phyloP scores from a whole-genome alignment of 2,797 vertebrate species.

The Tapirus indicus region DNA sequence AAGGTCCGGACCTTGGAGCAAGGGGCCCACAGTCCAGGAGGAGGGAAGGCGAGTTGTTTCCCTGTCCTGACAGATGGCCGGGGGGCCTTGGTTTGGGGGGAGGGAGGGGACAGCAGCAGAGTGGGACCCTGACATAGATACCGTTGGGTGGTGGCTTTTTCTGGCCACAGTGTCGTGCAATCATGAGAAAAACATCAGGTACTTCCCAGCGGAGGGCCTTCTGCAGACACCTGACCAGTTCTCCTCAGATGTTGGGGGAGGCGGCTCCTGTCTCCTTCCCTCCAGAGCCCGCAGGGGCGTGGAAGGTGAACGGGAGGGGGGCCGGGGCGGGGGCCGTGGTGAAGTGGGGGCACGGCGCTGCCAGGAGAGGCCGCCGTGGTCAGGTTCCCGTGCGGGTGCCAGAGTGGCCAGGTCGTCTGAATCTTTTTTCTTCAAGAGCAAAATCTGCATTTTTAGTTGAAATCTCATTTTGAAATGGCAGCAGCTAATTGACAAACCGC shows the following conservation, averaged over 20 bases:
- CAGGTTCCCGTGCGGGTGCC: neutral
- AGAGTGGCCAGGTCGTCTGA: neutral
- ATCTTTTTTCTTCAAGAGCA: neutral
- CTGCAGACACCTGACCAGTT: neutral
- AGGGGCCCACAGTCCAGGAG: neutral
- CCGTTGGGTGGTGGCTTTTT: neutral
- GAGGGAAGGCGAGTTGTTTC: neutral
- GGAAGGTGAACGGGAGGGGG: neutral
- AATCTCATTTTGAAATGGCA: neutral
- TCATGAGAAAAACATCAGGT: neutral
- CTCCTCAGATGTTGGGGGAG: fast-evolving
- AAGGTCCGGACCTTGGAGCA: neutral
- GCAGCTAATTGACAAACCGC: neutral
- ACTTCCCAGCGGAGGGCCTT: fast-evolving
- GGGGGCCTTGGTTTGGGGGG: neutral
- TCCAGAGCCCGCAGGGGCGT: neutral
- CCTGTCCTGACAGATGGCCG: neutral
- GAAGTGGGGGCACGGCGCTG: neutral
- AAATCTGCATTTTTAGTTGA: neutral
- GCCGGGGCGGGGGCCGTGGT: neutral
- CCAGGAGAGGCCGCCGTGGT: neutral
- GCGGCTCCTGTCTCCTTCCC: neutral
- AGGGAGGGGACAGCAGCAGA: neutral
- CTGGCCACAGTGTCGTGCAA: neutral
- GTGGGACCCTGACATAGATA: fast-evolving